phyloP scores from a whole-genome alignment of 2,888 invertebrate species.

The Cheilosia variabilis region DNA sequence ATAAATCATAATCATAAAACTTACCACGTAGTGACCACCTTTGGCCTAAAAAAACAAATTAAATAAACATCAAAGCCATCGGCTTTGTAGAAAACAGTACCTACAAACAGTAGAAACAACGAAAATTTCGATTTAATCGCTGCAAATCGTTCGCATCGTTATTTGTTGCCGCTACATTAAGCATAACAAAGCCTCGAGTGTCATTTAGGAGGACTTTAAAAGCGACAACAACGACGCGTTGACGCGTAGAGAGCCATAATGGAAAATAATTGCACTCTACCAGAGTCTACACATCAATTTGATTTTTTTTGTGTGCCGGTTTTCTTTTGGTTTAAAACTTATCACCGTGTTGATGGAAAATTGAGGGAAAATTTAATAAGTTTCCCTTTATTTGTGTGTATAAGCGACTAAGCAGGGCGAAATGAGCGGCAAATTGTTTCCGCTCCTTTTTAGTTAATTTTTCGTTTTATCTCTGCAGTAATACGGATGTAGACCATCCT shows the following conservation, averaged over 20 bases:
- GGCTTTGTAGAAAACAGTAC: neutral
- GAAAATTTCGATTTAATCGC: conserved; percentile 32
- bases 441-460: conserved; percentile 22
- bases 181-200: conserved; percentile 28
- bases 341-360: conserved; percentile 32
- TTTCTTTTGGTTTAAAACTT: conserved; percentile 6
- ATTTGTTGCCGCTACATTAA: conserved; percentile 34
- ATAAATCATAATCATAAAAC: no score
- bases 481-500: conserved; percentile 5
- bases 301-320: conserved; percentile 22
- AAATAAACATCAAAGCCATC: conserved; percentile 18
- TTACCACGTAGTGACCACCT: no score
- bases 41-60: conserved; percentile 2
- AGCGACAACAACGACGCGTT: conserved; percentile 9
- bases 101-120: neutral
- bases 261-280: conserved; percentile 53
- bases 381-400: conserved; percentile 18
- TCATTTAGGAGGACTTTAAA: conserved; percentile 10
- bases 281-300: conserved; percentile 26
- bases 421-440: conserved; percentile 52
- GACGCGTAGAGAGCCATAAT: conserved; percentile 39
- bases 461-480: conserved; percentile 1
- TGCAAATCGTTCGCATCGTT: conserved; percentile 33
- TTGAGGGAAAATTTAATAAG: conserved; percentile 50
- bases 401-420: conserved; percentile 13